phyloP scores from a whole-genome alignment of 2,888 invertebrate species.

The Dastarcus helophoroides region DNA sequence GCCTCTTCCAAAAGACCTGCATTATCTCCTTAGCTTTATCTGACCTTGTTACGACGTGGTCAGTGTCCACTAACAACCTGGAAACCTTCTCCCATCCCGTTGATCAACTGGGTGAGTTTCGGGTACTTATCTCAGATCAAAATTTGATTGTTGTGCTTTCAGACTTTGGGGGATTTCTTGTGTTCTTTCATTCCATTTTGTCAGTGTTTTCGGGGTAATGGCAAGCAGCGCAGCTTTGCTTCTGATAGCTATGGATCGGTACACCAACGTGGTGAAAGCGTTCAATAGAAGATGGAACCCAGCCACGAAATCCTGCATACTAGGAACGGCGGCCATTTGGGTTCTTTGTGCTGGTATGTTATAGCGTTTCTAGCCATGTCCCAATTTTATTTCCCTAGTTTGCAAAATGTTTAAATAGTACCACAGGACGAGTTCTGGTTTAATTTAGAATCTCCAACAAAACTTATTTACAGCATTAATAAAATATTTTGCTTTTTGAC shows the following conservation, averaged over 20 bases:
- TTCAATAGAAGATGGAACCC: conserved; percentile 40
- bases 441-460: no score
- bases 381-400: no score
- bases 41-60: conserved; percentile 35
- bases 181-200: conserved; percentile 42
- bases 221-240: conserved; percentile 43
- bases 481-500: no score
- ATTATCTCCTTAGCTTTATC: conserved; percentile 41
- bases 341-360: conserved; percentile 27
- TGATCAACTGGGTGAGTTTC: conserved; percentile 31
- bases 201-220: conserved; percentile 40
- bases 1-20: conserved; percentile 42
- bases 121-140: conserved; percentile 28
- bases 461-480: no score
- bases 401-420: no score
- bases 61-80: conserved; percentile 27
- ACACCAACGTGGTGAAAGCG: conserved; percentile 38
- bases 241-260: conserved; percentile 45
- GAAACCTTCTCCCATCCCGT: conserved; percentile 27
- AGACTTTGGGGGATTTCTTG: conserved; percentile 39
- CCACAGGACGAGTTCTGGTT: no score
- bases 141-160: conserved; percentile 12
- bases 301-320: conserved; percentile 26
- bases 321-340: conserved; percentile 33
- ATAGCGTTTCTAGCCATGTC: no score